These are phyloP conservation scores for Manis javanica DNA, from an alignment of 2,797 vertebrate species.

Conservation along the genomic window DNA sequence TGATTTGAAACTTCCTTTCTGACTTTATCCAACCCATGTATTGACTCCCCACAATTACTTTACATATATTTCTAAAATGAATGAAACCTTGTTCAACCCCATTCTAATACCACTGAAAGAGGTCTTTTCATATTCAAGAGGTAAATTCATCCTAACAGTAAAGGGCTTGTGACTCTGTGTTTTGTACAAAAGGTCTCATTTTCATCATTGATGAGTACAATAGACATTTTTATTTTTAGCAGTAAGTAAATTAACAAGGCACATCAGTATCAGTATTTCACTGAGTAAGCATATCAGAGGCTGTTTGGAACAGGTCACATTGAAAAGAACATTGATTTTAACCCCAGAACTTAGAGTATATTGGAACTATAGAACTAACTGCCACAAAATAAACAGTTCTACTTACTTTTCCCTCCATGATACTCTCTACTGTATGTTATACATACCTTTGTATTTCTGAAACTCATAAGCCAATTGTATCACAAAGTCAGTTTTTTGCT, in stretches of 20 bases:
- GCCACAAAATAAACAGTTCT: background rate
- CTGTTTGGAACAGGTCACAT: conserved; percentile 58
- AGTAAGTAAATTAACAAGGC: conserved; percentile 50
- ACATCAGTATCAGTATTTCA: conserved; percentile 64
- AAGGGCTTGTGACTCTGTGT: background rate
- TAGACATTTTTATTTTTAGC: conserved; percentile 68
- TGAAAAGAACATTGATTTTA: conserved; percentile 72
- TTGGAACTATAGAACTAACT: background rate
- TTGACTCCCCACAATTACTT: background rate
- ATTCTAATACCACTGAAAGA: background rate
- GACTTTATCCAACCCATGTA: background rate
- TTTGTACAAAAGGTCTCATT: background rate
- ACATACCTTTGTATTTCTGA: conserved; percentile 3
- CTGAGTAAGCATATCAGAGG: conserved; percentile 43
- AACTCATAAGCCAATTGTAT: background rate
- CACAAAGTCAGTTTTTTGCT: background rate
- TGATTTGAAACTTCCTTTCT: background rate
- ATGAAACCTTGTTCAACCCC: background rate
- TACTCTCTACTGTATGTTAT: background rate
- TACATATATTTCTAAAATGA: background rate
- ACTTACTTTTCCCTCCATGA: background rate
- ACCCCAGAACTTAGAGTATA: background rate
- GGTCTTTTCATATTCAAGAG: background rate
- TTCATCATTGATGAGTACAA: background rate
- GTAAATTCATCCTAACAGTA: background rate